Evolutionary conservation across 2,797 vertebrate species (phyloP).

Genomic region (Peromyscus aztecus): DNA sequence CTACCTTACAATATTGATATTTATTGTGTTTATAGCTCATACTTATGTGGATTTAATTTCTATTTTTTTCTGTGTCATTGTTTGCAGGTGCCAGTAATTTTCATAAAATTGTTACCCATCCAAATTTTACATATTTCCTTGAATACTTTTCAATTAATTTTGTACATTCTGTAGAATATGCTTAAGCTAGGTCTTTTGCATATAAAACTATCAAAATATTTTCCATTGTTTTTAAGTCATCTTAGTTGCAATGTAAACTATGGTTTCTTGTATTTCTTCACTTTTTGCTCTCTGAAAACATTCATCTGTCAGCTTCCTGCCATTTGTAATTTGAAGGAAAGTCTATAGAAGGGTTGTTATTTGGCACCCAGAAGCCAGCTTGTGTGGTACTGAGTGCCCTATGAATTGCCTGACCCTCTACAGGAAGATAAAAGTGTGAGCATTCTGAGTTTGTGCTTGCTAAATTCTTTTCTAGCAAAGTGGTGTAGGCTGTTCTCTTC

Average conservation of each 20-base stretch:
- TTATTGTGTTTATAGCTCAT: not conserved
- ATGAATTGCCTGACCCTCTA: not conserved
- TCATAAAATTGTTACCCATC: not conserved
- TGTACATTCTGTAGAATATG: not conserved
- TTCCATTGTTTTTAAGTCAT: not conserved
- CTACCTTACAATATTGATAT: not conserved
- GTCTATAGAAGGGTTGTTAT: not conserved
- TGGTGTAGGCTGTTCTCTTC: accelerated
- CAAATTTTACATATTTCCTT: conserved; percentile 8
- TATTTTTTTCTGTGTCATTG: not conserved
- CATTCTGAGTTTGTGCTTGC: not conserved
- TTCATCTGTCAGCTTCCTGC: not conserved
- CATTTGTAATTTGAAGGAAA: not conserved
- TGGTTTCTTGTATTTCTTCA: not conserved
- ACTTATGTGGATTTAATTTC: not conserved
- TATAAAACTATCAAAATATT: not conserved
- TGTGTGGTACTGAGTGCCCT: too few relatives aligned
- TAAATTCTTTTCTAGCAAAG: not conserved
- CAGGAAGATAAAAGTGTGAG: not conserved
- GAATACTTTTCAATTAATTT: not conserved
- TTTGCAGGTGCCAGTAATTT: conserved; percentile 3
- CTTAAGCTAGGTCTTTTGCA: not conserved
- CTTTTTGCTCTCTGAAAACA: not conserved
- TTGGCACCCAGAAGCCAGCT: not conserved
- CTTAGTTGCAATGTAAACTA: not conserved